Conservation (phyloP, 1,140 invertebrate species). For the Mamestra configurata region DNA sequence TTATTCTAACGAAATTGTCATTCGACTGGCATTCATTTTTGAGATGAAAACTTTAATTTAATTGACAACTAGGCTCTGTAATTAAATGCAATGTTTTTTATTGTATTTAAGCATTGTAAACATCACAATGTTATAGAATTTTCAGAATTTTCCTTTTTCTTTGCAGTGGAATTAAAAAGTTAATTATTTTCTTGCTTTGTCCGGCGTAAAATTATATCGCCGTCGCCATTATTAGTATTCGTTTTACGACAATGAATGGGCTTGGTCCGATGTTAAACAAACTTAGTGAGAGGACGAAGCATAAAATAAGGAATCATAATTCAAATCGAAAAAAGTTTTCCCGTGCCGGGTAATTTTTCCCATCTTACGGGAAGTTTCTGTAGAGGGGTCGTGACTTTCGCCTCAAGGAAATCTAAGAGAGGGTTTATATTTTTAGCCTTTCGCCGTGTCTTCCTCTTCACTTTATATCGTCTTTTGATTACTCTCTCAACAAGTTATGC, state of each 20-base stretch:
- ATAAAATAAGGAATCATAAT: conserved; percentile 88
- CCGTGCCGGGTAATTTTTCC: conserved; percentile 85
- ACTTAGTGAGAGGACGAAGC: conserved; percentile 78
- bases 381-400: conserved; percentile 79
- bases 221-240: conserved; percentile 24
- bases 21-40: conserved; percentile 39
- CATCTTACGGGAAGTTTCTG: conserved; percentile 86
- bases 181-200: conserved; percentile 37
- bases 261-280: conserved; percentile 82
- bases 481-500: conserved; percentile 88
- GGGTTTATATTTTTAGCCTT: conserved; percentile 87
- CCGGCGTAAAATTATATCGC: conserved; percentile 23
- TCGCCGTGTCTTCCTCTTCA: conserved; percentile 84
- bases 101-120: neutral
- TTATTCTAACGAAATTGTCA: conserved; percentile 58
- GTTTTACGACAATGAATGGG: conserved; percentile 76
- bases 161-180: conserved; percentile 14
- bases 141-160: neutral
- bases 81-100: conserved; percentile 9
- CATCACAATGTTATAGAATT: conserved; percentile 1
- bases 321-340: conserved; percentile 88
- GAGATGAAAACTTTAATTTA: conserved; percentile 3
- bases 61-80: conserved; percentile 2
- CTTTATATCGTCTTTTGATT: conserved; percentile 88
- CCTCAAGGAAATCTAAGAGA: conserved; percentile 82